Conservation (phyloP, 2,113 vertebrate genomes). For the Pteronura brasiliensis region DNA sequence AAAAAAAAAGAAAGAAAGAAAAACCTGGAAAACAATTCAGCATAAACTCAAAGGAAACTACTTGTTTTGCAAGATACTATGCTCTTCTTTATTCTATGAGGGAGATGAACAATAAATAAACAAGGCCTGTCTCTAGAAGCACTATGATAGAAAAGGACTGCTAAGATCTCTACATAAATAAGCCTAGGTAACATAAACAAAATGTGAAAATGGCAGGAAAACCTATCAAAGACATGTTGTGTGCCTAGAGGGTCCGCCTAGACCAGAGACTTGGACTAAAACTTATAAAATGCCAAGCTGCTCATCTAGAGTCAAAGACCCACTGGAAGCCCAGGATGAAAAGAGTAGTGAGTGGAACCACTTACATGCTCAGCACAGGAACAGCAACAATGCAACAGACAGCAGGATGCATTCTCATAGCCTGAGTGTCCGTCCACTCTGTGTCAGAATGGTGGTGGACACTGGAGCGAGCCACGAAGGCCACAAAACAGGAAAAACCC, state of each 20-base stretch:
- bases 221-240: not conserved
- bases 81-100: not conserved
- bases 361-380: not conserved
- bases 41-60: not conserved
- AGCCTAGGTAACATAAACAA: not conserved
- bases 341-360: not conserved
- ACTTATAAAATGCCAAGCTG: not conserved
- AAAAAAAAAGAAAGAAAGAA: too few species aligned
- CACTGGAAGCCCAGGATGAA: not conserved
- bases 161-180: not conserved
- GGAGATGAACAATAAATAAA: not conserved
- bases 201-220: not conserved
- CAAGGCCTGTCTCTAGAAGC: not conserved
- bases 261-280: not conserved
- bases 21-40: not conserved
- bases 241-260: not conserved
- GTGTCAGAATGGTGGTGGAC: rapidly evolving
- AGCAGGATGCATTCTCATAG: rapidly evolving
- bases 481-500: not conserved
- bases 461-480: not conserved
- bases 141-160: not conserved
- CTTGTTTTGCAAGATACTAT: not conserved
- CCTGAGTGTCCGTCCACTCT: rapidly evolving
- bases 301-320: not conserved
- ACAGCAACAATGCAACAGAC: rapidly evolving